phyloP scores from a whole-genome alignment of 1,140 invertebrate species.

The Brachionus calyciflorus region DNA sequence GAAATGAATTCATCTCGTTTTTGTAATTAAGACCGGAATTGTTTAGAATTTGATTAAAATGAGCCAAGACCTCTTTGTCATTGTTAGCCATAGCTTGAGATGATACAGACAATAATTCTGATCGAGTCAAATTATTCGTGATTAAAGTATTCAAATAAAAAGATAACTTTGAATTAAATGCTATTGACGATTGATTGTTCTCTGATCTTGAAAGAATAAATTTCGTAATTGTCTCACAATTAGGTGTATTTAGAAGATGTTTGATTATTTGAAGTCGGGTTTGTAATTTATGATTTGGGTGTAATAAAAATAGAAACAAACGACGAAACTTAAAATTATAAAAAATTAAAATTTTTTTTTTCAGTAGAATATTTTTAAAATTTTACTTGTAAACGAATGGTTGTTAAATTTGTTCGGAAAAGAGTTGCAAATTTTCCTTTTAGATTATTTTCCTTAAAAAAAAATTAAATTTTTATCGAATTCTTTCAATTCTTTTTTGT shows the following conservation, averaged over 20 bases:
- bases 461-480: neutral
- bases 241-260: neutral
- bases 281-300: constrained; percentile 24
- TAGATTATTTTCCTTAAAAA: constrained; percentile 9
- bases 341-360: neutral
- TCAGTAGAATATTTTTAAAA: neutral
- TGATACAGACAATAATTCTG: neutral
- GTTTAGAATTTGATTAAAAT: constrained; percentile 3
- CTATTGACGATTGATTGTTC: neutral
- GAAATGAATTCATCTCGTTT: neutral
- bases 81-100: neutral
- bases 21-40: neutral
- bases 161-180: neutral
- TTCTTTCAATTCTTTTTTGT: neutral
- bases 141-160: constrained; percentile 2
- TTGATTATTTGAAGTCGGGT: constrained; percentile 21
- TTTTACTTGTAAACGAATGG: neutral
- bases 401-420: neutral
- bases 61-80: neutral
- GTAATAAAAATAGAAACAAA: constrained; percentile 15
- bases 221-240: neutral
- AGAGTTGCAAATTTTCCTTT: constrained; percentile 23
- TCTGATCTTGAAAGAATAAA: constrained; percentile 16
- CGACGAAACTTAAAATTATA: neutral
- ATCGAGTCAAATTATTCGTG: neutral